phyloP scores from a whole-genome alignment of 2,797 vertebrate genomes.

The Percopsis omiscomaycus region DNA sequence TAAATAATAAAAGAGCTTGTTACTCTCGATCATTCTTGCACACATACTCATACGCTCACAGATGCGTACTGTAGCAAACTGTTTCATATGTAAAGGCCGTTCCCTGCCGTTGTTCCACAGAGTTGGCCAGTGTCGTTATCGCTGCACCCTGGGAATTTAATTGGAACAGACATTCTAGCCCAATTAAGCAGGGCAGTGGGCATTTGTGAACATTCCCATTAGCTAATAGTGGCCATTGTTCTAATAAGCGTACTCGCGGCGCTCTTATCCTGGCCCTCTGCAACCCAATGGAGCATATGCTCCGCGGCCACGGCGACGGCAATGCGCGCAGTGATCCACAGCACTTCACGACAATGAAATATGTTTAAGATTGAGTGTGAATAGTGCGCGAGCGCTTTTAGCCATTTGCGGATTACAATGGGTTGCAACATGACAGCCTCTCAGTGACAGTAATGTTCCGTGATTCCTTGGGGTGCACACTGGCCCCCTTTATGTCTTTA shows the following conservation, averaged over 20 bases:
- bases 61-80: conserved; percentile 16
- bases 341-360: conserved; percentile 44
- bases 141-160: conserved; percentile 67
- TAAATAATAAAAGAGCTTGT: conserved; percentile 48
- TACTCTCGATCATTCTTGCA: conserved; percentile 15
- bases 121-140: conserved; percentile 62
- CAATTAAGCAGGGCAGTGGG: conserved; percentile 74
- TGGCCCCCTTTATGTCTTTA: conserved; percentile 47
- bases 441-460: conserved; percentile 54
- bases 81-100: conserved; percentile 25
- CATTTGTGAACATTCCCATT: conserved; percentile 74
- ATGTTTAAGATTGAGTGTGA: conserved; percentile 45
- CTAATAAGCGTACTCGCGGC: conserved; percentile 63
- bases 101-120: conserved; percentile 43
- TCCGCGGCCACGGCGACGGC: conserved; percentile 18
- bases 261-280: conserved; percentile 56
- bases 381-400: conserved; percentile 5
- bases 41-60: conserved; percentile 21
- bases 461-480: conserved; percentile 53
- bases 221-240: conserved; percentile 76
- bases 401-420: conserved; percentile 33
- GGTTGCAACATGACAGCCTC: conserved; percentile 49
- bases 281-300: conserved; percentile 59
- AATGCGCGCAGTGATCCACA: conserved; percentile 58
- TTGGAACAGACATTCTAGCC: conserved; percentile 77